Conservation (phyloP, 2,797 vertebrate genomes). For the Acanthurus leucopareius region DNA sequence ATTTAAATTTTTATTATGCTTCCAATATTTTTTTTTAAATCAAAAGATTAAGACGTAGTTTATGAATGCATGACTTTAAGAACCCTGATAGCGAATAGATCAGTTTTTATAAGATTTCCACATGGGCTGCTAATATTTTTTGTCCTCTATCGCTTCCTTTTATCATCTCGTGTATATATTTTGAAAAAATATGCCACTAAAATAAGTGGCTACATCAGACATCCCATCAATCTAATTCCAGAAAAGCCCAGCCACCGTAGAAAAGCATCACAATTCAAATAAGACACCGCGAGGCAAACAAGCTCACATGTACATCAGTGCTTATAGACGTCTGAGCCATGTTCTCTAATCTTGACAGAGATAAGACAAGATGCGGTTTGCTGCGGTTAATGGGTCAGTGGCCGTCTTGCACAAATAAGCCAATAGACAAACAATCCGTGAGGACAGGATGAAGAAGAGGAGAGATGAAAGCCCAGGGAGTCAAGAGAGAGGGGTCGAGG, state of each 20-base stretch:
- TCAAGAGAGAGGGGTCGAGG: conserved; percentile 68
- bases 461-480: conserved; percentile 73
- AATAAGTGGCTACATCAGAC: conserved; percentile 32
- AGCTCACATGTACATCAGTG: conserved; percentile 37
- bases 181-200: conserved; percentile 19
- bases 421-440: conserved; percentile 71
- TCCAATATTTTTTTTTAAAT: conserved; percentile 3
- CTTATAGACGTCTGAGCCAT: conserved; percentile 40
- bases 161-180: conserved; percentile 12
- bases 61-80: conserved; percentile 14
- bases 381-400: conserved; percentile 69
- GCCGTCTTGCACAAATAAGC: conserved; percentile 65
- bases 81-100: conserved; percentile 24
- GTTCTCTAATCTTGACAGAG: conserved; percentile 62
- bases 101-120: conserved; percentile 19
- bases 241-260: conserved; percentile 3
- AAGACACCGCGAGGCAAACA: conserved; percentile 11
- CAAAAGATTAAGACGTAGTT: conserved; percentile 17
- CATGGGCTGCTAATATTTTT: neutral
- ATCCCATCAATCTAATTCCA: conserved; percentile 20
- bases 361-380: conserved; percentile 49
- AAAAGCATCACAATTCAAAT: conserved; percentile 35
- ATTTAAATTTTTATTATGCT: conserved; percentile 15
- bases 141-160: neutral
- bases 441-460: conserved; percentile 65